Evolutionary conservation across 2,113 vertebrate species (phyloP).

Genomic region (Cettia cetti): DNA sequence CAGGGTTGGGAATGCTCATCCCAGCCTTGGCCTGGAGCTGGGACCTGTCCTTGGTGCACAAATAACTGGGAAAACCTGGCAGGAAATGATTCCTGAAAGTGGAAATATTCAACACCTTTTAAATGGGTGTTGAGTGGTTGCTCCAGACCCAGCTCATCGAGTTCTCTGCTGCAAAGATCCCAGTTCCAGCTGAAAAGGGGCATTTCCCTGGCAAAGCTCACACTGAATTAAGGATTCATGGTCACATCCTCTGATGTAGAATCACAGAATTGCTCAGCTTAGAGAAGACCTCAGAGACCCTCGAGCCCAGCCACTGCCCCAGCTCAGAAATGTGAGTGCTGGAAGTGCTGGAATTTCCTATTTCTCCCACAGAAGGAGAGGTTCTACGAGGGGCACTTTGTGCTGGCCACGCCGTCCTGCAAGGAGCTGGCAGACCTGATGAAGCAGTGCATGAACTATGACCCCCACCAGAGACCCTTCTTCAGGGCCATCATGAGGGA

Average conservation of each 20-base stretch:
- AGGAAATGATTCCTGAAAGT: background rate
- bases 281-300: background rate
- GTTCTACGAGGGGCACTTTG: constrained; percentile 87
- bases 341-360: background rate
- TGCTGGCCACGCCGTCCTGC: constrained; percentile 87
- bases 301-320: rapidly evolving
- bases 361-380: constrained; percentile 85
- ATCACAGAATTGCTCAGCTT: background rate
- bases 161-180: background rate
- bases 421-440: constrained; percentile 92
- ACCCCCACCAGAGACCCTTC: constrained; percentile 92
- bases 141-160: background rate
- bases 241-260: background rate
- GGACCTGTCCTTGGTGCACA: background rate
- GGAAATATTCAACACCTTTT: background rate
- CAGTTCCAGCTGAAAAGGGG: background rate
- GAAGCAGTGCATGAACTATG: constrained; percentile 97
- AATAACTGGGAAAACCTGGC: background rate
- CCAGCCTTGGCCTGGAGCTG: background rate
- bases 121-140: background rate
- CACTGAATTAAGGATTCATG: rapidly evolving
- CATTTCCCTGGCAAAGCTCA: background rate
- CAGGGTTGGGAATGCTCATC: background rate
- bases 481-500: constrained; percentile 97
- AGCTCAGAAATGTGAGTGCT: background rate